Evolutionary conservation across 2,113 vertebrate species (phyloP).

Genomic region (Dryoscopus gambensis): DNA sequence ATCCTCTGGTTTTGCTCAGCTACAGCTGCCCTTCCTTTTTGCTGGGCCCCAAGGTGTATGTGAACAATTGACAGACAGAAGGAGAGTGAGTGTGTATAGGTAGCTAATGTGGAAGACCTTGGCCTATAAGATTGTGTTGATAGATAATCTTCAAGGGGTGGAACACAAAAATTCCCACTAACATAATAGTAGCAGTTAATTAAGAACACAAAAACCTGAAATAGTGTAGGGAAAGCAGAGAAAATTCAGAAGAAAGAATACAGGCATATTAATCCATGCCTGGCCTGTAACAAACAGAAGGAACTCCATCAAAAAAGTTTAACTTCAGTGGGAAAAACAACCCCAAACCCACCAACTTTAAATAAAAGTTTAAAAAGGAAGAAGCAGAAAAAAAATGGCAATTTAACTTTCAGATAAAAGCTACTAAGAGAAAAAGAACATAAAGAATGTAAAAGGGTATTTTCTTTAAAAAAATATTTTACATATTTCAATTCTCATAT

Average conservation of each 20-base stretch:
- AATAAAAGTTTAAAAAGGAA: background rate
- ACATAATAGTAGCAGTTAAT: background rate
- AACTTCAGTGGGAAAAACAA: background rate
- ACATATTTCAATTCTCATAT: conserved; percentile 67
- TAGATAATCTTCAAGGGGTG: background rate
- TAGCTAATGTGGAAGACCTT: background rate
- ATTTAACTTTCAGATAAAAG: conserved; percentile 57
- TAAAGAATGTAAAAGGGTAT: conserved; percentile 36
- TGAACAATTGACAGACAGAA: background rate
- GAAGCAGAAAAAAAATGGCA: background rate
- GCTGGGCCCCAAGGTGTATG: background rate
- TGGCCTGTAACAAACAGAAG: background rate
- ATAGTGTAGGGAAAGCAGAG: background rate
- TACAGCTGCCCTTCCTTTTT: background rate
- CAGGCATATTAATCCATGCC: background rate
- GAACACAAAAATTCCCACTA: background rate
- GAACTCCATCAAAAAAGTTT: background rate
- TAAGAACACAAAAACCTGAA: background rate
- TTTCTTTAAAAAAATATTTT: conserved; percentile 68
- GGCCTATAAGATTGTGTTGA: background rate
- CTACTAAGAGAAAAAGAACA: conserved; percentile 41
- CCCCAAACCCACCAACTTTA: background rate
- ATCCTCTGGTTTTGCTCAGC: background rate
- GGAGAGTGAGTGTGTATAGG: background rate
- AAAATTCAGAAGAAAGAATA: background rate